Evolutionary conservation across 2,113 vertebrate genomes (phyloP).

Genomic region (Antechinus stuartii): DNA sequence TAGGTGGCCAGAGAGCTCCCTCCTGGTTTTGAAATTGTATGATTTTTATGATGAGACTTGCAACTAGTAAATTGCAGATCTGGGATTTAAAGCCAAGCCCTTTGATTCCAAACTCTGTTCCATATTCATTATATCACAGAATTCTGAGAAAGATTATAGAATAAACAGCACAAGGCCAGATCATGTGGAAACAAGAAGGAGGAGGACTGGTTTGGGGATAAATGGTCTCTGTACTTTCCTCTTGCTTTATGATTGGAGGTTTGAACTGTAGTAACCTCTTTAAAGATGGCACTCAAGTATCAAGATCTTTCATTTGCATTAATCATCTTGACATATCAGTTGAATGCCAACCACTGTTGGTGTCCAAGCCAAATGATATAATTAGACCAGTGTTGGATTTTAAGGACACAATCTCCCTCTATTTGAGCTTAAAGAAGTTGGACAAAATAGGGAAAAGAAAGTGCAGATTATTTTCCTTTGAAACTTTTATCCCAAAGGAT

Average conservation of each 20-base stretch:
- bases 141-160: not conserved
- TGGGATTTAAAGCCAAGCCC: not conserved
- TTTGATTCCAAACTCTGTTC: not conserved
- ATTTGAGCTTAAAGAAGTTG: not conserved
- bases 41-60: too few relatives aligned
- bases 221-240: constrained; percentile 23
- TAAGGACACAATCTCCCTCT: not conserved
- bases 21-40: not conserved
- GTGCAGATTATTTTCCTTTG: not conserved
- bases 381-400: constrained; percentile 68
- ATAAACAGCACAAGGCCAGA: not conserved
- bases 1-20: not conserved
- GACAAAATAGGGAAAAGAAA: not conserved
- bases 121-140: not conserved
- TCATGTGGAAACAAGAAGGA: not conserved
- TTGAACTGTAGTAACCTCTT: constrained; percentile 43
- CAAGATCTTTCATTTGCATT: constrained; percentile 46
- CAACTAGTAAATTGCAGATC: not conserved
- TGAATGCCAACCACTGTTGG: constrained; percentile 43
- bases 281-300: constrained; percentile 54
- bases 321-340: constrained; percentile 50
- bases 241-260: constrained; percentile 36
- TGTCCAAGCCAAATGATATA: constrained; percentile 46
- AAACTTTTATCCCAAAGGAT: not conserved
- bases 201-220: not conserved